Conservation (phyloP, 2,113 vertebrate species). For the Urocolius indicus region DNA sequence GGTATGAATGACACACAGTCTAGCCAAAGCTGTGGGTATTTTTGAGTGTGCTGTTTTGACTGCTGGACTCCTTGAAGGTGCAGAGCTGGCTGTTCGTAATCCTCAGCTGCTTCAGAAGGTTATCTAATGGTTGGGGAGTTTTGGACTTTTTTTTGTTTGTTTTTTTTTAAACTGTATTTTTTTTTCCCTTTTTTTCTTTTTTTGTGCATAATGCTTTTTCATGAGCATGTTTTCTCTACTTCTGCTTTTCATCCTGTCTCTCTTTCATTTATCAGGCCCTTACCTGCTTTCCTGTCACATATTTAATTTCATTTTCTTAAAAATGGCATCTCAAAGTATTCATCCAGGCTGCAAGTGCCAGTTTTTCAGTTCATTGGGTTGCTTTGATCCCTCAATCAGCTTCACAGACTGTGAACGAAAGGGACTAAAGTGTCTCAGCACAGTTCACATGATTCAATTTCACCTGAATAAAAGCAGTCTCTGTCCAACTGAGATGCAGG, state of each 20-base stretch:
- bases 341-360: neutral
- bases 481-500: neutral
- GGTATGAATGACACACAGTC: neutral
- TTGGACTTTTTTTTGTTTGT: neutral
- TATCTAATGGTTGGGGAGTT: neutral
- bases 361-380: neutral
- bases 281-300: neutral
- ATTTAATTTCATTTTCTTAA: neutral
- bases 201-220: neutral
- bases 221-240: neutral
- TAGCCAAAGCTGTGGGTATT: fast-evolving
- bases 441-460: neutral
- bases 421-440: neutral
- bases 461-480: neutral
- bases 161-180: neutral
- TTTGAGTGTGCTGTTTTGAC: neutral
- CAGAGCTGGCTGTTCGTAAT: neutral
- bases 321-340: neutral
- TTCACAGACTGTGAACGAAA: neutral
- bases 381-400: neutral
- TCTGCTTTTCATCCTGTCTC: neutral
- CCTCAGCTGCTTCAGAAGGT: neutral
- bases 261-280: neutral
- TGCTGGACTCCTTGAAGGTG: neutral
- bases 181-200: fast-evolving